Conservation (phyloP, 2,113 vertebrate species). For the Ranitomeya imitator region DNA sequence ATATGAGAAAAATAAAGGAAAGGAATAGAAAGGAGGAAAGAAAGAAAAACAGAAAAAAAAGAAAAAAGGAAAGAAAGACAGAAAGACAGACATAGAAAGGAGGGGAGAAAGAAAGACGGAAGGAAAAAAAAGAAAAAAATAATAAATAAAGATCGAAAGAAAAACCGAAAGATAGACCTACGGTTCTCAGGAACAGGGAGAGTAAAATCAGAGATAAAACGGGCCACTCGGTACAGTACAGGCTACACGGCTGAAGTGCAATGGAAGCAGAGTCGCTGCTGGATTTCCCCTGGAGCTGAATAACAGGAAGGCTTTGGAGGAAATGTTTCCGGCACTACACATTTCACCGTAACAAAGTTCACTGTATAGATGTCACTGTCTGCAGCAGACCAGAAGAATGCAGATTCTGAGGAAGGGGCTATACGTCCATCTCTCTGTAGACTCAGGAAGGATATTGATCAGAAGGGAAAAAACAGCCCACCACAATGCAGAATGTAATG, state of each 20-base stretch:
- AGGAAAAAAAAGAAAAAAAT: no score
- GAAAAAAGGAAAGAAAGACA: no score
- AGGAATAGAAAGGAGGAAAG: no score
- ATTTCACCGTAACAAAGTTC: constrained; percentile 29
- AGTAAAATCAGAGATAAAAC: no score
- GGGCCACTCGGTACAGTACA: neutral
- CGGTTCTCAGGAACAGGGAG: no score
- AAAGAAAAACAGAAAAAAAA: no score
- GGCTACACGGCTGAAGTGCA: neutral
- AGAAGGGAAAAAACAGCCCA: constrained; percentile 72
- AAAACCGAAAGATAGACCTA: no score
- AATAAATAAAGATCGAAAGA: no score
- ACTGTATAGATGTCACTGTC: constrained; percentile 33
- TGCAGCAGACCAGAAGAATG: constrained; percentile 14
- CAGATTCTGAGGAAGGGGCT: constrained; percentile 31
- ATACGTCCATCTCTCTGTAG: constrained; percentile 68
- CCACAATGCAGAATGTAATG: constrained; percentile 76
- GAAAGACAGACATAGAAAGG: no score
- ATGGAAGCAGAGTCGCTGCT: constrained; percentile 60
- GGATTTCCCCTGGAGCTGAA: constrained; percentile 27
- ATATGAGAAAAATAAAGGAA: no score
- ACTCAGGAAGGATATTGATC: constrained; percentile 78
- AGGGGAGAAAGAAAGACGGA: no score
- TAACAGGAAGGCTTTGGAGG: constrained; percentile 40
- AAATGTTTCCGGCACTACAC: constrained; percentile 39